Evolutionary conservation across 1,140 invertebrate genomes (phyloP), one percentile per base, ranked within the genome.

Genomic region (Caenorhabditis elegans): DNA sequence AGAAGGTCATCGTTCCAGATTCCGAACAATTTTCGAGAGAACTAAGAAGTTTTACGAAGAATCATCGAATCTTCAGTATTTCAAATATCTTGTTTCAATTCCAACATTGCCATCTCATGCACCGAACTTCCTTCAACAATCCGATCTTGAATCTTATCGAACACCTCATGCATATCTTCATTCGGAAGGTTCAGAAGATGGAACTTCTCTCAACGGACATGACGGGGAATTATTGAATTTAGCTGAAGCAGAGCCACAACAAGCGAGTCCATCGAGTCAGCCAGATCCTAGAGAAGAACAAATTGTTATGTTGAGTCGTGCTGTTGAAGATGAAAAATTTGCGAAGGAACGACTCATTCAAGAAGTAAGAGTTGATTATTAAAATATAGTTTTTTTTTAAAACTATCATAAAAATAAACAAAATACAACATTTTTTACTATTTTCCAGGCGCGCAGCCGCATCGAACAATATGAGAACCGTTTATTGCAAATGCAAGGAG

Each of bases 1-100:
- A 17, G 90, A 92, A 49, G 97, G 96, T 6, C 97, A 99, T 90
- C 92, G 97, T 79, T 93, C 96, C 86, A 92, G 97, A 86, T 98
- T 96, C 90, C 90, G 94, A 55, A 77, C 26, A 87, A 94, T 97
- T 88, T 99, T 98, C 90, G 92, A 93, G 84, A 93, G 93, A 90
- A 91, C 98, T 36, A 95, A 96, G 90, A 93, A 93, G 85, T 98
- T 99, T 91, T 99, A 98, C 90, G 93, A 95, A 86, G 95, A 94
- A 86, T 94, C 96, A 6, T 94, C 94, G 87, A 96, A 94, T 87
- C 92, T 99, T 86, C 97, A 99, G 90, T 99, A 98, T 92, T 99
- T 98, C 90, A 95, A 96, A 90, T 94, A 96, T 90, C 92, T 99
- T 48, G 95, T 99, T 81, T 94, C 95, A 79, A 94, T 99, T 86